These are phyloP conservation scores for Pollenia amentaria DNA, from an alignment of 2,888 invertebrate species.

Conservation along the genomic window DNA sequence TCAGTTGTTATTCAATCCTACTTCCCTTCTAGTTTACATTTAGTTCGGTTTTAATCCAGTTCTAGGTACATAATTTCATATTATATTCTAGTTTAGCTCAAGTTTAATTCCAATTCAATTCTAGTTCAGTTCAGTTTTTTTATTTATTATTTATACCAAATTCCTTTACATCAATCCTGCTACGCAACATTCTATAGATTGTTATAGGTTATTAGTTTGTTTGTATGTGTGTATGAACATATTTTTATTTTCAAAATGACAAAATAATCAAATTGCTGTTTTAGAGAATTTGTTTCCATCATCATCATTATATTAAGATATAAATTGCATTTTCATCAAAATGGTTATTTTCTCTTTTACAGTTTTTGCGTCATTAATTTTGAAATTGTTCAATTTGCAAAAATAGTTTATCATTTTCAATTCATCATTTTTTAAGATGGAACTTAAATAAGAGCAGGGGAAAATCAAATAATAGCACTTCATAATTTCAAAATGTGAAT, in stretches of 20 bases:
- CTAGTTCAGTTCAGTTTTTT: not conserved
- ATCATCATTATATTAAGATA: slow-evolving; percentile 23
- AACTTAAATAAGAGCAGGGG: slow-evolving; percentile 18
- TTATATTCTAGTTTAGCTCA: too few species aligned
- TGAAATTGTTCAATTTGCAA: slow-evolving; percentile 63
- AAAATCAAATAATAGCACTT: not conserved
- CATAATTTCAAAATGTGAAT: too few species aligned
- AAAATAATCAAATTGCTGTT: slow-evolving; percentile 59
- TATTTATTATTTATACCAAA: not conserved
- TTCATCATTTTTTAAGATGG: slow-evolving; percentile 13
- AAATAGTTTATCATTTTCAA: not conserved
- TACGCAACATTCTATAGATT: slow-evolving; percentile 21
- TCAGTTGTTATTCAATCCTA: too few species aligned
- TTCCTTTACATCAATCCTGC: slow-evolving; percentile 5
- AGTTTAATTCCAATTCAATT: not conserved
- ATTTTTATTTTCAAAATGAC: slow-evolving; percentile 52
- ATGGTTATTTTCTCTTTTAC: slow-evolving; percentile 20
- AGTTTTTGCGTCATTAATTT: slow-evolving; percentile 71
- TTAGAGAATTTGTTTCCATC: slow-evolving; percentile 42
- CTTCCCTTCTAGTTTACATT: too few species aligned
- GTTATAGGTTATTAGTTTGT: slow-evolving; percentile 11
- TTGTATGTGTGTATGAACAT: not conserved
- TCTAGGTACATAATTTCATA: too few species aligned
- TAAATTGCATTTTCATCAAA: slow-evolving; percentile 60
- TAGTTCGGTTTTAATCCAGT: too few species aligned